Evolutionary conservation across 1,140 invertebrate species (phyloP).

Genomic region (Phortica variegata): DNA sequence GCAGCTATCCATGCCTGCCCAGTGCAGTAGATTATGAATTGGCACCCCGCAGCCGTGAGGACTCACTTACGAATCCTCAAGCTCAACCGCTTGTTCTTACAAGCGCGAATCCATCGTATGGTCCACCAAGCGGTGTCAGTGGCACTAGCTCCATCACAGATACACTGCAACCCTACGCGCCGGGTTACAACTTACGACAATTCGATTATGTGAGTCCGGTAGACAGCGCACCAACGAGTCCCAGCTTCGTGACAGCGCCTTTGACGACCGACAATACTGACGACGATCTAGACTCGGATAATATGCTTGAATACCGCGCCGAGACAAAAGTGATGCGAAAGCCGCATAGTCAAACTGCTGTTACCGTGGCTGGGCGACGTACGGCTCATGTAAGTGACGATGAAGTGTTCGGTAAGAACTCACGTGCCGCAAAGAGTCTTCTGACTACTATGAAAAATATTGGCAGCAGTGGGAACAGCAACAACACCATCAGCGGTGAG

Average conservation of each 20-base stretch:
- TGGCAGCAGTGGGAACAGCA: constrained; percentile 12
- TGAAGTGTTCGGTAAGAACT: constrained; percentile 47
- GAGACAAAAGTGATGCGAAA: constrained; percentile 68
- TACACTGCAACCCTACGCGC: constrained; percentile 1
- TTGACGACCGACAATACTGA: constrained; percentile 45
- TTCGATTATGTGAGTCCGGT: constrained; percentile 37
- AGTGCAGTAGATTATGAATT: constrained; percentile 28
- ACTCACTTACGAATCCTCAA: constrained; percentile 43
- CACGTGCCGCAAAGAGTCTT: constrained; percentile 41
- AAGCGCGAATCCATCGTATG: constrained; percentile 37
- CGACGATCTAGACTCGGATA: constrained; percentile 48
- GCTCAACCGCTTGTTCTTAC: constrained; percentile 43
- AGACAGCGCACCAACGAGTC: constrained; percentile 34
- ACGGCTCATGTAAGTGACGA: constrained; percentile 45
- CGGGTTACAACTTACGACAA: too few relatives aligned
- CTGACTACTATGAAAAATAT: constrained; percentile 46
- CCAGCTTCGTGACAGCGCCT: constrained; percentile 34
- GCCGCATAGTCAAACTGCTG: constrained; percentile 65
- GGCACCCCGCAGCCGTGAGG: constrained; percentile 13
- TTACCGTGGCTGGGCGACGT: constrained; percentile 33
- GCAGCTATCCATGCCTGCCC: constrained; percentile 45
- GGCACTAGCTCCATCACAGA: constrained; percentile 8
- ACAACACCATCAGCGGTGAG: not conserved
- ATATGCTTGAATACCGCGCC: constrained; percentile 61
- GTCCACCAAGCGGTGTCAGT: constrained; percentile 3